A percentile compares a stretch with the other conserved stretches of the same genome.
Evolutionary conservation across 2,888 invertebrate species (phyloP).

Genomic region (Tenodera sinensis): DNA sequence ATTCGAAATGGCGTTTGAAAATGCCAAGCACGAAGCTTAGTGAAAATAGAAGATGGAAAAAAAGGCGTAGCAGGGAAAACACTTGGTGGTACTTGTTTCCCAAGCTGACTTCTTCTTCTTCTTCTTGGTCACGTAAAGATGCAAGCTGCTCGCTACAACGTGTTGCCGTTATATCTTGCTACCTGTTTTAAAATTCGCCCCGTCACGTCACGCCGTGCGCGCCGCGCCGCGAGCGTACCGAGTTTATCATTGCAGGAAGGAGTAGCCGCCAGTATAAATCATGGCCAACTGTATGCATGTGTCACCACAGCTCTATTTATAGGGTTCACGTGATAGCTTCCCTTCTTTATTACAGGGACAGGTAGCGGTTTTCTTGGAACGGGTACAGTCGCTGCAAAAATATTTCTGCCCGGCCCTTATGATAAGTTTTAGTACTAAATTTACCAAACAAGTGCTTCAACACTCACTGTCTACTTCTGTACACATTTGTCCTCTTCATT

Average conservation of each 20-base stretch:
- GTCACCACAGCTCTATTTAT: background rate
- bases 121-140: background rate
- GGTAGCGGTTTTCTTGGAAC: background rate
- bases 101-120: background rate
- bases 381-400: background rate
- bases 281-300: background rate
- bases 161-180: background rate
- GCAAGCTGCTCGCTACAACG: background rate
- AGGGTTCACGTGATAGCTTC: background rate
- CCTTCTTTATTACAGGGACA: background rate
- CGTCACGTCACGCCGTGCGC: no score
- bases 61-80: background rate
- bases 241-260: background rate
- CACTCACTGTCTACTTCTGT: no score
- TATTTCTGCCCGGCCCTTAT: no score
- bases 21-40: background rate
- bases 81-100: background rate
- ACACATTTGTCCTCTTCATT: no score
- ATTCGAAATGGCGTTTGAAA: background rate
- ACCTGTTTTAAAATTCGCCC: background rate
- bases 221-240: no score
- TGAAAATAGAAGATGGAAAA: background rate
- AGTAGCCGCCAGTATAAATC: background rate
- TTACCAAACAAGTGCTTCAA: no score
- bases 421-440: no score